Evolutionary conservation across 1,140 invertebrate species (phyloP), one percentile per base, ranked within the genome.

Genomic region (Drosophila melanogaster): DNA sequence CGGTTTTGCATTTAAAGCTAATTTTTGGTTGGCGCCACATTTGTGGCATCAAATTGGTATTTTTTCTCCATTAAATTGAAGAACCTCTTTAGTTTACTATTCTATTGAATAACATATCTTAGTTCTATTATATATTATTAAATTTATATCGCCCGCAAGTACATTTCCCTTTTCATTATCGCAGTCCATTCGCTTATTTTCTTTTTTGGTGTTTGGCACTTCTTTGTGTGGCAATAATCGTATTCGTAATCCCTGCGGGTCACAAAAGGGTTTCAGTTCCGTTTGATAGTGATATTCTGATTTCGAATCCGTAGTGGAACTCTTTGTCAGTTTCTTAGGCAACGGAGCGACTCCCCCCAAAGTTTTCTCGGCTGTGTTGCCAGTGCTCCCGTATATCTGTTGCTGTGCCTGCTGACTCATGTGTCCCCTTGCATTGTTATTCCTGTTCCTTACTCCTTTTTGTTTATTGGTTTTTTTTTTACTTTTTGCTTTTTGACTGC

Each of bases 401-500:
- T 74, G 65, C 61, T 77, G 33, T 30, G 8, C 7, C 46, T 53
- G 65, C 61, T 54, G 60, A 69, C 46, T 46, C 44, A 40, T 67
- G 44, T 66, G n/a, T 17, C 59, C 53, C 53, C 47, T 15, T 12
- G 24, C n/a, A 30, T 61, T 61, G 53, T 30, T 57, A 26, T 40
- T 57, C 37, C 53, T 61, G 14, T 38, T 41, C 15, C 8, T 56
- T 69, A 79, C 79, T 83, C 75, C 80, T 60, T 55, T 43, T 30
- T 38, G 41, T 17, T 57, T 47, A 57, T 70, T 77, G 55, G 6
- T 30, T 10, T 30, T 83, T 83, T 60, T 55, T 40, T 30, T 38
- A 15, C 10, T 57, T 47, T 61, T 70, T 71, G 50, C 26, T 30
- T 10, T 30, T 30, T 8, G 19, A 22, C 19, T 22, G 19, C 19